Evolutionary conservation across 2,113 vertebrate genomes (phyloP).

Genomic region (Sciurus niger): DNA sequence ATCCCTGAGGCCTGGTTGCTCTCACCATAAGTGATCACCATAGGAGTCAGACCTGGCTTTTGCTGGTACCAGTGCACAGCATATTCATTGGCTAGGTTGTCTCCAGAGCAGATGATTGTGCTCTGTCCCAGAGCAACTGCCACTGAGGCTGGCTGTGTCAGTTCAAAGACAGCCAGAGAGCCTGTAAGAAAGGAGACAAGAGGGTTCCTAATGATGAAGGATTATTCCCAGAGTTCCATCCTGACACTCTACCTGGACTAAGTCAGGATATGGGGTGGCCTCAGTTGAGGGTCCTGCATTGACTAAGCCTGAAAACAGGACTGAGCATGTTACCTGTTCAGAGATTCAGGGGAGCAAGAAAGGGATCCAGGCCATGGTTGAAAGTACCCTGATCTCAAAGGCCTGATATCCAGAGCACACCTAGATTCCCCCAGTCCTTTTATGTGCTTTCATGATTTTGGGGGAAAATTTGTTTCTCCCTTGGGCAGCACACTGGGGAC

Average conservation of each 20-base stretch:
- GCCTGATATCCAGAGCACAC: background rate
- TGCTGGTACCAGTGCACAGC: too few relatives aligned
- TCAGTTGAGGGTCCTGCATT: background rate
- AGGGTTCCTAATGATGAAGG: background rate
- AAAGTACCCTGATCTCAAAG: rapidly evolving
- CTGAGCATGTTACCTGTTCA: background rate
- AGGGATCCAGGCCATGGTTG: background rate
- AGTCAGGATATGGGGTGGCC: background rate
- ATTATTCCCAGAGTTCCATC: background rate
- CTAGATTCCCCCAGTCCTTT: background rate
- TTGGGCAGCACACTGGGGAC: background rate
- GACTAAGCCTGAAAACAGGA: background rate
- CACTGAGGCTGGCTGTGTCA: rapidly evolving
- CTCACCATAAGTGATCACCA: too few relatives aligned
- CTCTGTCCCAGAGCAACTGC: too few relatives aligned
- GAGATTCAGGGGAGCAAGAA: rapidly evolving
- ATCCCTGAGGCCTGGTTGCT: background rate
- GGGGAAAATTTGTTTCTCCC: background rate
- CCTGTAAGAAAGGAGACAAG: background rate
- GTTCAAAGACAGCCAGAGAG: rapidly evolving
- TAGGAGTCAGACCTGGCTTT: too few relatives aligned
- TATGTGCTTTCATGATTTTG: background rate
- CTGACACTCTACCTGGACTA: rapidly evolving
- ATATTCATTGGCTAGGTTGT: too few relatives aligned
- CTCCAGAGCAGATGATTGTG: too few relatives aligned